Evolutionary conservation across 2,888 invertebrate genomes (phyloP).

Genomic region (Corythucha ciliata): DNA sequence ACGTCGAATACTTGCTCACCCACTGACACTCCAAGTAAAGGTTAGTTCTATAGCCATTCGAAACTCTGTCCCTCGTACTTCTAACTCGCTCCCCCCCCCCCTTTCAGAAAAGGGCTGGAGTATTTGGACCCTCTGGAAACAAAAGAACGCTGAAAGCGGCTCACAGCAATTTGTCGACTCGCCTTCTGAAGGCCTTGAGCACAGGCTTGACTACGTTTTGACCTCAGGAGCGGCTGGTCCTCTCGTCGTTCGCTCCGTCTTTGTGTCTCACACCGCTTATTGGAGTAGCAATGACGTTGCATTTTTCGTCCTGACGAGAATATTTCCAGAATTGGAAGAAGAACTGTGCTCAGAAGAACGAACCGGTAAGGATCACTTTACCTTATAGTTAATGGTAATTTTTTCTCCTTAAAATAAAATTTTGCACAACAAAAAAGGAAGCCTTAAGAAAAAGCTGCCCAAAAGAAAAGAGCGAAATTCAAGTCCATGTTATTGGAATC

Average conservation of each 20-base stretch:
- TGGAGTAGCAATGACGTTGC: constrained; percentile 56
- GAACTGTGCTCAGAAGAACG: constrained; percentile 21
- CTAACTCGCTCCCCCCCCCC: neutral
- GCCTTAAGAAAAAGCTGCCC: no score
- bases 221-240: constrained; percentile 41
- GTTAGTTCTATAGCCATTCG: constrained; percentile 25
- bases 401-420: neutral
- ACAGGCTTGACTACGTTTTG: constrained; percentile 52
- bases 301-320: constrained; percentile 49
- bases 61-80: neutral
- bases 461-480: no score
- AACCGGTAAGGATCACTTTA: constrained; percentile 17
- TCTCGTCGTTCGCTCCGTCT: constrained; percentile 31
- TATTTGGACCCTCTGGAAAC: constrained; percentile 44
- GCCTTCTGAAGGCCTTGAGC: constrained; percentile 46
- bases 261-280: constrained; percentile 49
- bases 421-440: neutral
- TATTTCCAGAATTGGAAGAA: constrained; percentile 44
- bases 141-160: constrained; percentile 41
- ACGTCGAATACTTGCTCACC: constrained; percentile 29
- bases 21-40: constrained; percentile 34
- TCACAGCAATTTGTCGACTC: constrained; percentile 42
- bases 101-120: constrained; percentile 43
- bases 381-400: neutral
- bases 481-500: no score